Conservation (phyloP, 2,797 vertebrate species). For the Zenarchopterus dispar region DNA sequence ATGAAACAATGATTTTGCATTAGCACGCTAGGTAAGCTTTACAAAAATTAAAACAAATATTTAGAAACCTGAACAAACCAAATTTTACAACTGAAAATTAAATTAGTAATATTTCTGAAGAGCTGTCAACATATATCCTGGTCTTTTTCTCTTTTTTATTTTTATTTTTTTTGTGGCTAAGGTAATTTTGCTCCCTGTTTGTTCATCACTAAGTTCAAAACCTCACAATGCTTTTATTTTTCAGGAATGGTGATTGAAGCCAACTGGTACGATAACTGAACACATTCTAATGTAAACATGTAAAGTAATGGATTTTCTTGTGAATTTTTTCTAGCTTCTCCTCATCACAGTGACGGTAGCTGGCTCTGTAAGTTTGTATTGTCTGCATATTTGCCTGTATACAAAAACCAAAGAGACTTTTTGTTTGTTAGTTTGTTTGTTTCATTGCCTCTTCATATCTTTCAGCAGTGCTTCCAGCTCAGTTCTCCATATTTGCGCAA, state of each 20-base stretch:
- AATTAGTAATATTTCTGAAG: too few relatives aligned
- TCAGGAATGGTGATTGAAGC: background rate
- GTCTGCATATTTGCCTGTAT: conserved; percentile 8
- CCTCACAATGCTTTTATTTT: background rate
- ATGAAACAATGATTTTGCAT: background rate
- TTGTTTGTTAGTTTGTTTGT: too few relatives aligned
- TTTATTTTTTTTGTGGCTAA: too few relatives aligned
- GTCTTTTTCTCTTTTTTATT: too few relatives aligned
- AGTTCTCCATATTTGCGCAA: too few relatives aligned
- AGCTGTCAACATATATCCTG: too few relatives aligned
- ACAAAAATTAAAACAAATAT: background rate
- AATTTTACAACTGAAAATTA: background rate
- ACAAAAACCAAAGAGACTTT: conserved; percentile 20
- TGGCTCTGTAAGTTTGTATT: conserved; percentile 1
- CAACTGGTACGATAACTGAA: background rate
- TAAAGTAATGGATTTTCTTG: conserved; percentile 36
- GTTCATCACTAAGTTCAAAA: too few relatives aligned
- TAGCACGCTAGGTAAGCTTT: too few relatives aligned
- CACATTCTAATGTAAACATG: background rate
- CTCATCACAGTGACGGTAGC: conserved; percentile 24
- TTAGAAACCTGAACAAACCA: background rate
- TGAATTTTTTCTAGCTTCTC: conserved; percentile 11
- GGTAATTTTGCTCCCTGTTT: too few relatives aligned
- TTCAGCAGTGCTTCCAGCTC: background rate
- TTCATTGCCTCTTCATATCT: background rate